These are phyloP conservation scores for Burhinus bistriatus DNA, from an alignment of 2,113 vertebrate genomes.

Conservation along the genomic window DNA sequence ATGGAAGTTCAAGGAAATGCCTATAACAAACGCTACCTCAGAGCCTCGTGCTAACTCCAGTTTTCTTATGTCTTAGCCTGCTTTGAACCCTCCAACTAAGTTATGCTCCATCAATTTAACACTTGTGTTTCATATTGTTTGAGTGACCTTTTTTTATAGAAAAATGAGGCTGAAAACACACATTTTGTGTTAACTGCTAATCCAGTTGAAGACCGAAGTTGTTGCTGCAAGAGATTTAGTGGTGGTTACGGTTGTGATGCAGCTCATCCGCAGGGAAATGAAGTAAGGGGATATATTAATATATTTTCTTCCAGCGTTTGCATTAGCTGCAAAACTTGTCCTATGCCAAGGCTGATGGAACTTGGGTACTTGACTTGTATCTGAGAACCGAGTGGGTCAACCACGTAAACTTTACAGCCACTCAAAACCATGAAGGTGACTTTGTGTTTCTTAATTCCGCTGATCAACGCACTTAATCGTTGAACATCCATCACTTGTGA, in stretches of 20 bases:
- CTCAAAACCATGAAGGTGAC: neutral
- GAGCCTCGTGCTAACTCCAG: neutral
- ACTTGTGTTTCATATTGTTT: neutral
- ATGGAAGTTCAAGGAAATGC: neutral
- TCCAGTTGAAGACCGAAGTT: neutral
- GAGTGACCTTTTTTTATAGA: neutral
- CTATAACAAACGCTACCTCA: neutral
- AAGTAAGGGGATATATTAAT: neutral
- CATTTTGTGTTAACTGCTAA: neutral
- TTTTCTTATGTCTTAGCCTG: neutral
- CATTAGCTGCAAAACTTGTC: neutral
- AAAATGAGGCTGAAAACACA: neutral
- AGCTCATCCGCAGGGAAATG: neutral
- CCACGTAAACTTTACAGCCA: neutral
- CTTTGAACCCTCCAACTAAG: neutral
- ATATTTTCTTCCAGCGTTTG: neutral
- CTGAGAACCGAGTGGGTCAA: neutral
- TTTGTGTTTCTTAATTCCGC: neutral
- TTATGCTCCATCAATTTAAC: neutral
- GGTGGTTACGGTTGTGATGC: neutral
- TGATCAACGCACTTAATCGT: neutral
- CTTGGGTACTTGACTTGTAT: neutral
- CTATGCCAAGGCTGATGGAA: neutral
- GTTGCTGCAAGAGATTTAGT: neutral
- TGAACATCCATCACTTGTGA: neutral